phyloP scores from a whole-genome alignment of 2,888 invertebrate species.

The Ormyrus thymus region DNA sequence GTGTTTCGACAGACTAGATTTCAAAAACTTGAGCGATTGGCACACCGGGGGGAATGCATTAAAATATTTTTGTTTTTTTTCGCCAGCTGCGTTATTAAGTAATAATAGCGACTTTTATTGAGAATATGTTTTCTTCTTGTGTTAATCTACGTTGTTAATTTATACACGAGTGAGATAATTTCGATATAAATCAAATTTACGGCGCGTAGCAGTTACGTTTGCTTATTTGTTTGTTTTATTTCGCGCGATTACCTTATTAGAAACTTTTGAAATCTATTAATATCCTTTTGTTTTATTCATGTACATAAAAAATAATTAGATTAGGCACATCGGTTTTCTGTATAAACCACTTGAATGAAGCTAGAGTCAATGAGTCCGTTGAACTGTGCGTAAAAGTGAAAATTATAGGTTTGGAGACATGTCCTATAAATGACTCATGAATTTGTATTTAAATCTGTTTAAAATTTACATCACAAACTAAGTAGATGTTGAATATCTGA shows the following conservation, averaged over 20 bases:
- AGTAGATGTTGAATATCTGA: conserved; percentile 43
- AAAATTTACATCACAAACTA: conserved; percentile 50
- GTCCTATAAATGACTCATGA: conserved; percentile 48
- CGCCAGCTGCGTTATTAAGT: too few species aligned
- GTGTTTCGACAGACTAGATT: conserved; percentile 10
- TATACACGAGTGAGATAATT: too few species aligned
- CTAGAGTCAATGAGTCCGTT: conserved; percentile 25
- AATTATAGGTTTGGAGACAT: conserved; percentile 46
- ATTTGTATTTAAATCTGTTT: conserved; percentile 50
- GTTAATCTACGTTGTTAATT: too few species aligned
- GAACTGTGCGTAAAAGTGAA: conserved; percentile 45
- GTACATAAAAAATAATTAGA: conserved; percentile 33
- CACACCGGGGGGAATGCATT: too few species aligned
- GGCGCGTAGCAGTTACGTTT: too few species aligned
- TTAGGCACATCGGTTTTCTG: conserved; percentile 9
- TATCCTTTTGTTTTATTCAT: neutral
- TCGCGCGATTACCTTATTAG: neutral
- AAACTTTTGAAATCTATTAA: neutral
- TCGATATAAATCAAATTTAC: too few species aligned
- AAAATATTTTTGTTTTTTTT: too few species aligned
- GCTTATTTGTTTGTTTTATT: conserved; percentile 5
- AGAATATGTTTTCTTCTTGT: neutral
- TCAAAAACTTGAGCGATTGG: conserved; percentile 5
- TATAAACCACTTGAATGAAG: conserved; percentile 1
- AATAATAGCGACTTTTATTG: too few species aligned